phyloP scores from a whole-genome alignment of 1,140 invertebrate species.

The Platorchestia sp. region DNA sequence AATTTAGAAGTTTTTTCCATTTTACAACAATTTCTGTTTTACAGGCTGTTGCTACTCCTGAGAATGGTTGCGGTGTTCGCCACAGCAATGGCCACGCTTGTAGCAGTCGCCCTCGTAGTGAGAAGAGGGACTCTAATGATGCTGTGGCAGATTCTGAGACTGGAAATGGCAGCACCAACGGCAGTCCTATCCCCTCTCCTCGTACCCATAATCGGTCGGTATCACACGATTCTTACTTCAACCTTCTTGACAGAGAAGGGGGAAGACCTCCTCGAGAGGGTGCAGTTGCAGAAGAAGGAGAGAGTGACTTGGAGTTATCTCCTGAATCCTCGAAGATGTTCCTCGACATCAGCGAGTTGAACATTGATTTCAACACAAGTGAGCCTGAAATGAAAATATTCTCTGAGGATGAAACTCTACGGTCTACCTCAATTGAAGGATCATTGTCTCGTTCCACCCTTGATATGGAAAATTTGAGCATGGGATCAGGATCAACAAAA shows the following conservation, averaged over 20 bases:
- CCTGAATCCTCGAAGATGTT: conserved; percentile 73
- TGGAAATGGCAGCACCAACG: conserved; percentile 58
- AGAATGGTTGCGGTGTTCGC: neutral
- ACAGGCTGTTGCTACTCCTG: conserved; percentile 57
- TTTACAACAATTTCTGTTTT: neutral
- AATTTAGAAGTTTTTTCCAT: neutral
- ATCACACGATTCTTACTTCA: conserved; percentile 94
- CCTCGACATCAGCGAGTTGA: conserved; percentile 83
- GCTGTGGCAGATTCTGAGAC: neutral
- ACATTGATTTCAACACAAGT: conserved; percentile 85
- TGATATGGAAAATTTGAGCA: conserved; percentile 66
- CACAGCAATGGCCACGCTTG: conserved; percentile 4
- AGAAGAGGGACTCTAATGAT: neutral
- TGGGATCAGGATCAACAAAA: conserved; percentile 63
- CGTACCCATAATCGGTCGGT: conserved; percentile 77
- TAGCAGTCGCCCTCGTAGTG: neutral
- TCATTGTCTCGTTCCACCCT: conserved; percentile 65
- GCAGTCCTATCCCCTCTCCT: conserved; percentile 65
- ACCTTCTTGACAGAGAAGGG: conserved; percentile 73
- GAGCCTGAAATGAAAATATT: conserved; percentile 89
- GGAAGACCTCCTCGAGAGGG: conserved; percentile 62
- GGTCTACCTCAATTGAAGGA: conserved; percentile 69
- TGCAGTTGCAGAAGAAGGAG: conserved; percentile 65
- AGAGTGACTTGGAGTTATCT: conserved; percentile 69
- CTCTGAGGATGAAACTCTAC: conserved; percentile 83